Base-by-base conservation (phyloP, 2,113 vertebrate species). In the Aix galericulata region DNA sequence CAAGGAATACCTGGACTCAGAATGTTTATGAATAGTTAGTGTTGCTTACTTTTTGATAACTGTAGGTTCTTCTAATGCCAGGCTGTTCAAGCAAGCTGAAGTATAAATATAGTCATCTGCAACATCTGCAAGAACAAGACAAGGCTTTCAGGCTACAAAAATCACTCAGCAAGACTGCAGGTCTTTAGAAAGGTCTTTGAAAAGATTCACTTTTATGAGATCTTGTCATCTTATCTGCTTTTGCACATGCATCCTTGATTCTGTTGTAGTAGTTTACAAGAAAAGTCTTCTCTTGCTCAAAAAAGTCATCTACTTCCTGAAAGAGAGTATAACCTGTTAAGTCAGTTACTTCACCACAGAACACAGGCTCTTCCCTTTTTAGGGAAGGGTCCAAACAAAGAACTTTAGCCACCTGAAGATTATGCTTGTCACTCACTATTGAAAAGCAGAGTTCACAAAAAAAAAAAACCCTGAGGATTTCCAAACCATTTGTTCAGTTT, bases 231-330 rank as follows among this genome's bases (percentile, higher is more conserved):
- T 98, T 99, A 98, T 99, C 99, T 71, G 99, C 98, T 98, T 99
- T 99, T 94, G 97, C 97, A 95, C 99, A 99, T 23, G 99, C 98
- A 92, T 99, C 99, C 98, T 99, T 99, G 95, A 99, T 99, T 95
- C 98, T 99, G 97, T 97, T 98, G 93, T 98, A 99, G 97, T 99
- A 99, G 97, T 99, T 99, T 32, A 99, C 97, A 82, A 99, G 98
- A 93, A 99, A 99, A 44, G 97, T 99, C 97, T 99, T 99, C 97
- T 99, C 99, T 97, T 99, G 99, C 90, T 99, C 99, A 97, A 99
- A 99, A 97, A 99, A 99, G 58, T 99, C 99, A 98, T 99, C 99
- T 8, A 99, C 99, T 94, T 99, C 99, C 99, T 99, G 97, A 79
- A 96, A 89, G 48, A 87, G 58, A 50, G 22, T 16, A 93, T 17